A percentile compares a stretch with the other conserved stretches of the same genome.
These are phyloP conservation scores for Muscicapa striata DNA, from an alignment of 2,797 vertebrate genomes.

Conservation along the genomic window DNA sequence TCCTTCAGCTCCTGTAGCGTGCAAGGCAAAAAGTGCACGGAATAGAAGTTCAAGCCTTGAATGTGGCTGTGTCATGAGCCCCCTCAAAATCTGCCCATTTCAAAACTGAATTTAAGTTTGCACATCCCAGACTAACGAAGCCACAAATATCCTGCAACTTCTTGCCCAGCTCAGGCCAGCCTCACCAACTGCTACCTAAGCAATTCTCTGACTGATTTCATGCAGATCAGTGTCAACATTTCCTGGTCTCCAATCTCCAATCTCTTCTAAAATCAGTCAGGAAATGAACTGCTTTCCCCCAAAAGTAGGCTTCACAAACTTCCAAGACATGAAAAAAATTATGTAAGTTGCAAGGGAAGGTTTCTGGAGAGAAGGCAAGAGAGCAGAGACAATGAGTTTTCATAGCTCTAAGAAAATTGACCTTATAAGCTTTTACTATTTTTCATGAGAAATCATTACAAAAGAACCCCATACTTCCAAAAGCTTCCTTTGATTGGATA, in stretches of 20 bases:
- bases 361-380: not conserved
- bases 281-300: not conserved
- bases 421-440: not conserved
- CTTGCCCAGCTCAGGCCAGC: not conserved
- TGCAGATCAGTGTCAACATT: not conserved
- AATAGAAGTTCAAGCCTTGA: not conserved
- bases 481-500: not conserved
- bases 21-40: not conserved
- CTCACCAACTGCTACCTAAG: not conserved
- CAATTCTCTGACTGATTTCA: not conserved
- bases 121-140: not conserved
- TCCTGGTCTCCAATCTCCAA: not conserved
- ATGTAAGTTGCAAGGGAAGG: not conserved
- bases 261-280: not conserved
- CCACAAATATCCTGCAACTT: not conserved
- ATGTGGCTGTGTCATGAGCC: not conserved
- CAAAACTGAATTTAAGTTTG: not conserved
- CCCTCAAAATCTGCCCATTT: not conserved
- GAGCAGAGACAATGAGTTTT: not conserved
- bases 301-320: not conserved
- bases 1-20: not conserved
- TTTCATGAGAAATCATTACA: not conserved
- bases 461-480: not conserved
- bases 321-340: not conserved
- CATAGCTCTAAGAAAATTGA: not conserved